Conservation (phyloP, 92 coral and sea anemone genomes). For the Zoanthus sociatus region DNA sequence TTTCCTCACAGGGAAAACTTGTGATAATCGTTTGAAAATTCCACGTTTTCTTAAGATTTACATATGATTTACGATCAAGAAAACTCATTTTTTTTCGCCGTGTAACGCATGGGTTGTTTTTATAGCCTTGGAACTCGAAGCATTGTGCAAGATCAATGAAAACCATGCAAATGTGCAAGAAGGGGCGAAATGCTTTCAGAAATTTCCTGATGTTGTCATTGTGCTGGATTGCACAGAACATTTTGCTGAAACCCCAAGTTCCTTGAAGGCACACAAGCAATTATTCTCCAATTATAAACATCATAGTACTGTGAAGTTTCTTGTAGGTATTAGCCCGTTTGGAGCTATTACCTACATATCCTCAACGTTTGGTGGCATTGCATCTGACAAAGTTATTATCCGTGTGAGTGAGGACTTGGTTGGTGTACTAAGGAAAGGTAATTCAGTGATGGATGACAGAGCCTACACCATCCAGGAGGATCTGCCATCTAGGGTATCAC, state of each 20-base stretch:
- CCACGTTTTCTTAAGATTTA: too few species aligned
- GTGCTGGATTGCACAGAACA: constrained; percentile 52
- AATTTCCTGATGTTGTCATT: constrained; percentile 49
- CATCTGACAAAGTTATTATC: constrained; percentile 33
- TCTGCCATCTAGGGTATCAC: background rate
- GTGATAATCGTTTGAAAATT: too few species aligned
- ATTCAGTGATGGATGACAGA: constrained; percentile 42
- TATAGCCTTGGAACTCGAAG: constrained; percentile 52
- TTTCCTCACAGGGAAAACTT: too few species aligned
- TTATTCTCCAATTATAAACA: constrained; percentile 50
- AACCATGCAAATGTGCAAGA: constrained; percentile 30
- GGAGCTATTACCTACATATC: constrained; percentile 44
- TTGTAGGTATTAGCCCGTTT: constrained; percentile 3
- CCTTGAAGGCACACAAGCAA: constrained; percentile 38
- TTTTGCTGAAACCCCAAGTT: constrained; percentile 56
- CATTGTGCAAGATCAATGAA: constrained; percentile 40
- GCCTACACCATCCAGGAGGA: constrained; percentile 23
- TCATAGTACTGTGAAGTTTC: constrained; percentile 49
- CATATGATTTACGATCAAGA: too few species aligned
- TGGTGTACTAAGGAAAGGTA: constrained; percentile 46
- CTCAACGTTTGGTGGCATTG: constrained; percentile 40
- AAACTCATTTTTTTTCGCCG: too few species aligned
- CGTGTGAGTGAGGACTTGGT: constrained; percentile 38
- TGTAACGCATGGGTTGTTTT: constrained; percentile 55
- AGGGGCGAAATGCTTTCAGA: constrained; percentile 30